phyloP scores from a whole-genome alignment of 1,140 invertebrate genomes.

The Zaprionus davidi region DNA sequence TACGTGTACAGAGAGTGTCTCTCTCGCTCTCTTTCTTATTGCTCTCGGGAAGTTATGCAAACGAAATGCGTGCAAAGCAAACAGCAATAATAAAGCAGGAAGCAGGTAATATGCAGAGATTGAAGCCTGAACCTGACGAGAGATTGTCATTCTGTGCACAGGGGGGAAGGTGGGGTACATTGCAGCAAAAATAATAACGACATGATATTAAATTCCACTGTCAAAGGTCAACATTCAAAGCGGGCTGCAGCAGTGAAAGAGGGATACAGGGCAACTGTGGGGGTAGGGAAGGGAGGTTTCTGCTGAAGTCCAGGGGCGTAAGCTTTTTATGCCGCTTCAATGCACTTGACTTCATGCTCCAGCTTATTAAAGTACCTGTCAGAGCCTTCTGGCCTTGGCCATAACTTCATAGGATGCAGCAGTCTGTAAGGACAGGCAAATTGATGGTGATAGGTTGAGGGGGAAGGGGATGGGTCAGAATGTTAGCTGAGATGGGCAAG shows the following conservation, averaged over 20 bases:
- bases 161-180: not conserved
- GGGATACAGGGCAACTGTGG: not conserved
- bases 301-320: not conserved
- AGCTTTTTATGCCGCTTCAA: constrained; percentile 1
- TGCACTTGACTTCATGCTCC: not conserved
- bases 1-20: not conserved
- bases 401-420: not conserved
- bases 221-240: constrained; percentile 35
- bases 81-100: constrained; percentile 3
- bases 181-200: constrained; percentile 20
- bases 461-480: not conserved
- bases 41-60: not conserved
- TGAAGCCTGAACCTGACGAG: constrained; percentile 19
- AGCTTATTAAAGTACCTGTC: not conserved
- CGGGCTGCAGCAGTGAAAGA: constrained; percentile 5
- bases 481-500: not conserved
- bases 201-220: constrained; percentile 50
- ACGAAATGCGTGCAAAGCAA: not conserved
- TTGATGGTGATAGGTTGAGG: too few species aligned
- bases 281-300: not conserved
- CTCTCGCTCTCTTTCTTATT: not conserved
- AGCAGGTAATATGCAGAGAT: constrained; percentile 24
- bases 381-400: not conserved
- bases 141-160: not conserved
- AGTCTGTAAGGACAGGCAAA: not conserved